Percentiles rank a stretch among this genome's conserved stretches.
phyloP scores from a whole-genome alignment of 2,113 vertebrate species.

The Corythoichthys intestinalis region DNA sequence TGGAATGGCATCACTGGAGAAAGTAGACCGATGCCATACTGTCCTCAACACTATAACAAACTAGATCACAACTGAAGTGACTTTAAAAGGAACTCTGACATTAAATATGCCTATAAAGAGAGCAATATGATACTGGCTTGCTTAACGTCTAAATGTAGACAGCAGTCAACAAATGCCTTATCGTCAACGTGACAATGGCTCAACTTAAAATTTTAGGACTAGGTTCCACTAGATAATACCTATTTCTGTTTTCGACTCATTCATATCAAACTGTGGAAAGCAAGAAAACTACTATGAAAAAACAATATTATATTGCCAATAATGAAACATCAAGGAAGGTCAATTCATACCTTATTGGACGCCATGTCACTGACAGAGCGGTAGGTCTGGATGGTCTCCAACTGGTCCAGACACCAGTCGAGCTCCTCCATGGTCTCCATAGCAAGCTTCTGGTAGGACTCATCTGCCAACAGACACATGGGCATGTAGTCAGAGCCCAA shows the following conservation, averaged over 20 bases:
- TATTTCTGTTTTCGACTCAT: not conserved
- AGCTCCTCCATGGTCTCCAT: conserved; percentile 72
- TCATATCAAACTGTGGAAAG: not conserved
- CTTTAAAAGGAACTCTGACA: conserved; percentile 20
- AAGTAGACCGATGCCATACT: conserved; percentile 5
- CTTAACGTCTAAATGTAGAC: not conserved
- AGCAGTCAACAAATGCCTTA: not conserved
- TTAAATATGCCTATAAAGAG: conserved; percentile 4
- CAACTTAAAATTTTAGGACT: not conserved
- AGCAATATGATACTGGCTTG: not conserved
- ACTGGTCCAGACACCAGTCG: conserved; percentile 72
- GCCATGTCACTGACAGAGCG: conserved; percentile 72
- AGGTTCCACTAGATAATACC: not conserved
- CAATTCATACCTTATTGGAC: conserved; percentile 65
- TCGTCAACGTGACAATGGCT: not conserved
- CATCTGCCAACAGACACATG: conserved; percentile 72
- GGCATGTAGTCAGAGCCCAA: conserved; percentile 64
- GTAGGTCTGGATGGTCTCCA: conserved; percentile 73
- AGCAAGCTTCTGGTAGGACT: conserved; percentile 71
- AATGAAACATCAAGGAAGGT: not conserved
- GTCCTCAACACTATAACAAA: conserved; percentile 4
- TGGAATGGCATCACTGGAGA: conserved; percentile 4
- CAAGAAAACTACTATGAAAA: not conserved
- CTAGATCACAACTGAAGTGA: not conserved
- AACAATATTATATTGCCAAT: not conserved